Percentiles rank a stretch among this genome's conserved stretches.
These are phyloP conservation scores for Patella caerulea DNA, from an alignment of 2,888 invertebrate genomes.

Conservation along the genomic window DNA sequence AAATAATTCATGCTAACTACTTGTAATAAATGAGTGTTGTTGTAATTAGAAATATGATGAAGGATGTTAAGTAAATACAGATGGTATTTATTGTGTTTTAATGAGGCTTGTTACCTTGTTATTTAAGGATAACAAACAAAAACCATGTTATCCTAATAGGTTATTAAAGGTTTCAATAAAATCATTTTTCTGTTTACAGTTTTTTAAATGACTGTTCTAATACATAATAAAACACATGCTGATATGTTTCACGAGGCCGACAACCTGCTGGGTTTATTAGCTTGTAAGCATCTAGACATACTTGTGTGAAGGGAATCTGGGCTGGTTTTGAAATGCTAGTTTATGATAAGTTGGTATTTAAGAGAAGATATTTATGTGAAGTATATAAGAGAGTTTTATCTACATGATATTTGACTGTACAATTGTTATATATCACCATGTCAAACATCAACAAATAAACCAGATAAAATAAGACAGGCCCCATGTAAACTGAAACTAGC, in stretches of 20 bases:
- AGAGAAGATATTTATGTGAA: conserved; percentile 2
- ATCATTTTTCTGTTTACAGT: background rate
- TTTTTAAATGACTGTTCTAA: background rate
- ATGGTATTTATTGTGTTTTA: too few species aligned
- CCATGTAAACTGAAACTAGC: too few species aligned
- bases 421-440: background rate
- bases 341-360: background rate
- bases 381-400: background rate
- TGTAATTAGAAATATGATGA: too few species aligned
- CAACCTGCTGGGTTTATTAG: background rate
- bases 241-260: background rate
- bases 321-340: background rate
- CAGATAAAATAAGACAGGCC: background rate
- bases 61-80: too few species aligned
- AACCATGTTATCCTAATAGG: too few species aligned
- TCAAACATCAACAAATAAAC: conserved; percentile 10
- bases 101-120: too few species aligned
- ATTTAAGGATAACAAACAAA: too few species aligned
- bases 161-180: too few species aligned
- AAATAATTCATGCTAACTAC: too few species aligned
- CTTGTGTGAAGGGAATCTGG: too few species aligned
- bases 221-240: background rate
- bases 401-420: conserved; percentile 6
- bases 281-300: too few species aligned
- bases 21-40: too few species aligned